A percentile compares a stretch with the other conserved stretches of the same genome.
phyloP scores from a whole-genome alignment of 2,888 invertebrate species.

The Lamproptera curius region DNA sequence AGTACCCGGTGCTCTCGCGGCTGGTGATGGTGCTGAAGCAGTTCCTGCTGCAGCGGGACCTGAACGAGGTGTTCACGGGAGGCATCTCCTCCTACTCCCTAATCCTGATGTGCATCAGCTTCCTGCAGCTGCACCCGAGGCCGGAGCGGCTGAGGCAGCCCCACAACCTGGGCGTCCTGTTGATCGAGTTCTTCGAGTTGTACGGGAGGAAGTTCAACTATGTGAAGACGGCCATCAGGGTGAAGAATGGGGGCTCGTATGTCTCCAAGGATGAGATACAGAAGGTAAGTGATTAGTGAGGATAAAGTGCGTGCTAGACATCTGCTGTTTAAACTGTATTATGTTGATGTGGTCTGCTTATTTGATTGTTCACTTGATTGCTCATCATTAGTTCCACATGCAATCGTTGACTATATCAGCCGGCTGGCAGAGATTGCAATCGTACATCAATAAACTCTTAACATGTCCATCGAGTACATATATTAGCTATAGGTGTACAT shows the following conservation, averaged over 20 bases:
- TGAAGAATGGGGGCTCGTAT: conserved; percentile 95
- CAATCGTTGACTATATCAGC: no score
- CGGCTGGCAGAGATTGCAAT: no score
- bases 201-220: conserved; percentile 98
- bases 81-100: conserved; percentile 99
- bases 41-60: conserved; percentile 97
- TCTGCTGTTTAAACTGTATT: no score
- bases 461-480: no score
- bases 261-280: conserved; percentile 96
- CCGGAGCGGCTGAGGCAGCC: conserved; percentile 82
- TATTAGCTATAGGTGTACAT: no score
- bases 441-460: no score
- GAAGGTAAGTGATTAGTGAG: no score
- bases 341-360: no score
- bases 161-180: conserved; percentile 92
- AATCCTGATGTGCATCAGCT: conserved; percentile 98
- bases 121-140: conserved; percentile 94
- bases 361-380: no score
- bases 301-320: no score
- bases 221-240: conserved; percentile 94
- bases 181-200: conserved; percentile 98
- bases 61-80: conserved; percentile 99
- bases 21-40: conserved; percentile 98
- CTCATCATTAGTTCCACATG: no score
- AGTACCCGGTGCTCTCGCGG: conserved; percentile 94